These are phyloP conservation scores for Cirrhinus mrigala DNA, from an alignment of 2,797 vertebrate species.

Conservation along the genomic window DNA sequence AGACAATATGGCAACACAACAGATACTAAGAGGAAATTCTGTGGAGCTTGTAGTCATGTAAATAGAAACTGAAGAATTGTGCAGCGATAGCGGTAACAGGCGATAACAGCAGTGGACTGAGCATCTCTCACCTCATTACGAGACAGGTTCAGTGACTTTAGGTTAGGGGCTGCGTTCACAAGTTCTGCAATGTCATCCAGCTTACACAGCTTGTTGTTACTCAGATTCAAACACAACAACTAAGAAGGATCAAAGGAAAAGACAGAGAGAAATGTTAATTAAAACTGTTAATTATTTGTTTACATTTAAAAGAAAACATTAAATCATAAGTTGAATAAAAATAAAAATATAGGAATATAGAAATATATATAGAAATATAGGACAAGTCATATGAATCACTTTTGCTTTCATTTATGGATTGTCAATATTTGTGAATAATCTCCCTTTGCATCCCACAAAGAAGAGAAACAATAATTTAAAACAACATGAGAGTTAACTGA, in stretches of 20 bases:
- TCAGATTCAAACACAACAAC: slow-evolving; percentile 86
- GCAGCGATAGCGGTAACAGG: background rate
- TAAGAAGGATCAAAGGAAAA: slow-evolving; percentile 56
- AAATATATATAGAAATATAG: background rate
- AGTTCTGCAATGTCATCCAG: slow-evolving; percentile 84
- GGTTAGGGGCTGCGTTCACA: slow-evolving; percentile 80
- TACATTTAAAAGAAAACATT: too few relatives aligned
- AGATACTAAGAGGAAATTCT: background rate
- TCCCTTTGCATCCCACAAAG: too few relatives aligned
- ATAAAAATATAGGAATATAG: background rate
- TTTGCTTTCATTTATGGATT: background rate
- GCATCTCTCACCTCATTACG: slow-evolving; percentile 83
- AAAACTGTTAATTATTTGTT: background rate
- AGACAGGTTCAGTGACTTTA: slow-evolving; percentile 89
- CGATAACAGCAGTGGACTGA: background rate
- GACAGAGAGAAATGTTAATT: slow-evolving; percentile 1
- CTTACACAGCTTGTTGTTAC: slow-evolving; percentile 86
- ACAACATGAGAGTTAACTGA: too few relatives aligned
- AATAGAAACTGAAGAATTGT: slow-evolving; percentile 7
- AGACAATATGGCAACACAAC: background rate
- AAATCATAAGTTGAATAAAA: too few relatives aligned
- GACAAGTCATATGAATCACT: background rate
- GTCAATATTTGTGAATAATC: background rate
- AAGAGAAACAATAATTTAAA: too few relatives aligned
- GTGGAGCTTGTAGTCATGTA: background rate